Base-by-base conservation (phyloP, 2,888 invertebrate genomes). In the Papilio gigon region DNA sequence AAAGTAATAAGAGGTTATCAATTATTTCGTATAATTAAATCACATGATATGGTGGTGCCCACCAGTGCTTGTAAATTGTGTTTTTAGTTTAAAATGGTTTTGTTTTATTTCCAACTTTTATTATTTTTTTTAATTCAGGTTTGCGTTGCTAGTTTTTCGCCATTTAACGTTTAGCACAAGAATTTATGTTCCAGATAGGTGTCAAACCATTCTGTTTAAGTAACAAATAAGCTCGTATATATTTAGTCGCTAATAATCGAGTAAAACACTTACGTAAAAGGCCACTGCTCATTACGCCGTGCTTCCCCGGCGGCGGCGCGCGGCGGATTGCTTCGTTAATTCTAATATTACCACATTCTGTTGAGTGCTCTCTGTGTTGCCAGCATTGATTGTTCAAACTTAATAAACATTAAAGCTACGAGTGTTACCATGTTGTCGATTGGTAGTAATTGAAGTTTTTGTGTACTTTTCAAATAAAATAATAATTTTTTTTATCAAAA, bases 271-370 rank as follows among this genome's bases (percentile, higher is more conserved):
- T 67, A 62, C 62, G 30, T 67, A 62, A 53, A 42, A 60, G 40
- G 35, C 35, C 37, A 47, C 50, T 30, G 47, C 30, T 62, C 61
- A 61, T 67, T 42, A 67, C 22, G 56, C 30, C 33, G 37, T 56
- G 61, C 53, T 62, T 53, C 37, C 61, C 67, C 53, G 53, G 12
- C 59, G 35, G 50, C 50, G 53, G 27, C 27, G 40, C 53, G 30
- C 33, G 14, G 25, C 20, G 33, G 65, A 60, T 47, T 66, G 67
- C 40, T 67, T 67, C 67, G 62, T 67, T 67, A 67, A 67, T 67
- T 67, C 67, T 62, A 67, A 67, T 67, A 67, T 67, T 61, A 61
- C 62, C 53, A 56, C 67, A 67, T 67, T 67, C 30, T 22, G 67
- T 42, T 37, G 61, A 65, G 65, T 58, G 62, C 53, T 42, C 40